Base-by-base conservation (phyloP, 2,113 vertebrate species). In the Catagonus wagneri region DNA sequence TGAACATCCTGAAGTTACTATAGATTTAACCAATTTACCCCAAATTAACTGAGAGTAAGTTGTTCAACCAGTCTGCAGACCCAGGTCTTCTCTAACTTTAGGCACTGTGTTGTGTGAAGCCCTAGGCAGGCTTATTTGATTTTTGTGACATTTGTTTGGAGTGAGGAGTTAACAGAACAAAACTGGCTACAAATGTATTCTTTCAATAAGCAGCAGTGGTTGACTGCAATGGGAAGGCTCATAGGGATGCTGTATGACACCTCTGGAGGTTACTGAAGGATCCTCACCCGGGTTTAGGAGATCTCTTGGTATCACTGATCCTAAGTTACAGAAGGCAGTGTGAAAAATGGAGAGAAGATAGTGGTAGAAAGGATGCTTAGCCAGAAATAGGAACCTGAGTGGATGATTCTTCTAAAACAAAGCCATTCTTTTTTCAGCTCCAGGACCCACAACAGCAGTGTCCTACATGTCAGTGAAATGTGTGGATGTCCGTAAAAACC, bases 401-500 rank as follows among this genome's bases (percentile, higher is more conserved):
- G 44, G 23, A 54, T 78, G 50, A 39, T 88, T 52, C 80, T 78
- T 79, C 56, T 96, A 96, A 97, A 90, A 83, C 8, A 72, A 96
- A 97, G 88, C n/a, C 8, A 13, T 0, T 95, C 3, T 93, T 87
- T 95, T 97, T 76, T 10, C 99, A 99, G 99, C 99, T 98, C 99
- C 99, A 29, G 99, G 99, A 90, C 99, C 99, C 93, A 99, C 99
- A 0, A 98, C 98, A 0, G 99, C 99, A 0, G 94, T 99, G 61
- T 97, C 98, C 90, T 99, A 99, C 98, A 7, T 96, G 96, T 99
- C 99, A 1, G 98, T 98, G 66, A 99, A 99, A 97, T 99, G 99
- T 66, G 99, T 99, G 90, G 99, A 99, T n/a, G 95, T 97, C 0
- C 96, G 96, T 27, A 99, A 99, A 93, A 98, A 99, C 79, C 98